A percentile compares a stretch with the other conserved stretches of the same genome.
These are phyloP conservation scores for Caenorhabditis macrosperma DNA, from an alignment of 2,888 invertebrate genomes.

Conservation along the genomic window DNA sequence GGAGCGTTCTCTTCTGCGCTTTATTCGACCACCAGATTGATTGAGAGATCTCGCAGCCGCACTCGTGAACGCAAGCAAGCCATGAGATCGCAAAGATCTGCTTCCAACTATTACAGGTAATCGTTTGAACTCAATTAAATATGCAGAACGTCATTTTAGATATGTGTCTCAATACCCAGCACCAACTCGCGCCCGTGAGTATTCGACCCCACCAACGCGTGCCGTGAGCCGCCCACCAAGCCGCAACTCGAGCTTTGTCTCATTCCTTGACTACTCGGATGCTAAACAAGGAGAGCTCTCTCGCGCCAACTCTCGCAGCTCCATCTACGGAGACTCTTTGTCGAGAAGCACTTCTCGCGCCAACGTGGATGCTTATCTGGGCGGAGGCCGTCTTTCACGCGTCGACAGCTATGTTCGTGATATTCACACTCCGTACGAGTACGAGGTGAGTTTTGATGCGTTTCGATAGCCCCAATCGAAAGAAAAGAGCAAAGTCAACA, in stretches of 20 bases:
- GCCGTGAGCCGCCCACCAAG: conserved; percentile 74
- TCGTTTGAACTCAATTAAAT: not conserved
- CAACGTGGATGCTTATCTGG: conserved; percentile 77
- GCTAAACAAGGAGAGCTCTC: conserved; percentile 78
- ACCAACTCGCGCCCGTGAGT: conserved; percentile 78
- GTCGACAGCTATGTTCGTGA: conserved; percentile 79
- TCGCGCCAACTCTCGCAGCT: conserved; percentile 74
- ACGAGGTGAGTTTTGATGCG: conserved; percentile 57
- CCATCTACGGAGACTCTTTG: conserved; percentile 75
- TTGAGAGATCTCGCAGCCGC: conserved; percentile 79
- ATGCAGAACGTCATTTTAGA: conserved; percentile 26
- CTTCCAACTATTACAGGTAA: conserved; percentile 76
- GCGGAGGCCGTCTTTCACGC: conserved; percentile 78
- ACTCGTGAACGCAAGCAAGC: conserved; percentile 79
- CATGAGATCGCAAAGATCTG: conserved; percentile 76
- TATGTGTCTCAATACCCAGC: conserved; percentile 73
- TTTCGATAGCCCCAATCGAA: not conserved
- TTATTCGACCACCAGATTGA: conserved; percentile 77
- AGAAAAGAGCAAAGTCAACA: conserved; percentile 16
- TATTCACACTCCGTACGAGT: conserved; percentile 76
- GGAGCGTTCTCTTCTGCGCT: conserved; percentile 79
- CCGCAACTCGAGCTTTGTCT: conserved; percentile 76
- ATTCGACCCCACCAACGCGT: conserved; percentile 77
- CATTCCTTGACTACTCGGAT: conserved; percentile 78
- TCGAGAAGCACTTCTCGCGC: conserved; percentile 78